Evolutionary conservation across 2,888 invertebrate species (phyloP).

Genomic region (Stenodera caucasica): DNA sequence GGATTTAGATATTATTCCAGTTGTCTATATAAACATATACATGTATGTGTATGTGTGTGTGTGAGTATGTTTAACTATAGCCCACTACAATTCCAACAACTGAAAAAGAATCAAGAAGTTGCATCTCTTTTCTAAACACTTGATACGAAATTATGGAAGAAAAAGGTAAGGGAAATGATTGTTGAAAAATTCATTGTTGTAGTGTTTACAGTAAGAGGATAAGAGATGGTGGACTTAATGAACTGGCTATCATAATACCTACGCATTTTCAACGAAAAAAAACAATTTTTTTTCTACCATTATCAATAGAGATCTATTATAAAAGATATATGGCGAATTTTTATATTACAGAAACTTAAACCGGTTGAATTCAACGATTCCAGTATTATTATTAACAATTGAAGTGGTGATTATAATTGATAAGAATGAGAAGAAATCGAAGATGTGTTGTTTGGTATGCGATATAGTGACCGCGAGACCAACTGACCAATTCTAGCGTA

Average conservation of each 20-base stretch:
- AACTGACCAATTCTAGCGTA: constrained; percentile 33
- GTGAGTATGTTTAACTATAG: neutral
- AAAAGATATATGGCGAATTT: constrained; percentile 16
- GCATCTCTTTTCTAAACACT: constrained; percentile 17
- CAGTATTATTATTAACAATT: too few species aligned
- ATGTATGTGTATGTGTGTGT: neutral
- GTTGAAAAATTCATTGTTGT: constrained; percentile 25
- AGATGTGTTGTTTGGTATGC: constrained; percentile 20
- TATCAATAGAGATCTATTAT: too few species aligned
- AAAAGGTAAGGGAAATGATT: constrained; percentile 18
- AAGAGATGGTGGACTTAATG: constrained; percentile 40
- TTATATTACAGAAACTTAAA: too few species aligned
- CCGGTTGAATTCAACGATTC: too few species aligned
- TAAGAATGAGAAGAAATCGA: neutral
- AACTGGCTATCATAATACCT: constrained; percentile 40
- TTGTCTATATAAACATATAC: neutral
- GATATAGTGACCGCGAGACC: constrained; percentile 35
- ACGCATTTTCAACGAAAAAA: constrained; percentile 34
- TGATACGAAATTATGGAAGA: constrained; percentile 9
- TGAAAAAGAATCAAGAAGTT: constrained; percentile 12
- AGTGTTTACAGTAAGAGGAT: constrained; percentile 45
- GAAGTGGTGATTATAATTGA: too few species aligned
- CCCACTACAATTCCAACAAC: constrained; percentile 19
- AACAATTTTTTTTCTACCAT: too few species aligned
- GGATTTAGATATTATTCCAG: constrained; percentile 35